Evolutionary conservation across 2,113 vertebrate genomes (phyloP), one percentile per base, ranked within the genome.

Genomic region (Haliaeetus leucogaster): DNA sequence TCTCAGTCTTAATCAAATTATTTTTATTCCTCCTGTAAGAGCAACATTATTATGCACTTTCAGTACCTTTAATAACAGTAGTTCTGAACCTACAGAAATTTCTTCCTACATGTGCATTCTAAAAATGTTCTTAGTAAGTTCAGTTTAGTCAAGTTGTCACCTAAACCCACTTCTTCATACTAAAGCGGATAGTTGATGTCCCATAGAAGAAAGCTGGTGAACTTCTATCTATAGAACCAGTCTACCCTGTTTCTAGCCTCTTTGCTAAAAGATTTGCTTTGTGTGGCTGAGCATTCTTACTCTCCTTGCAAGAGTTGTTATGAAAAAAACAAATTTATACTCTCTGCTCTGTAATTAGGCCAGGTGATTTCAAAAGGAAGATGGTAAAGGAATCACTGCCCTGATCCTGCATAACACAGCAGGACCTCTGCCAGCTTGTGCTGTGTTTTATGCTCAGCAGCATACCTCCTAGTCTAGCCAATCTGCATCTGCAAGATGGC

Each of bases 1-100:
- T 76, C 90, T 96, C 30, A 79, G 95, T 96, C 19, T 93, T 97
- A 96, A 91, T 92, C 91, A 89, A 74, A 95, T 71, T 95, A 73
- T 93, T 96, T 92, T 96, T 91, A 95, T 96, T 97, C 95, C 43
- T 94, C 32, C 79, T 56, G 30, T 91, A 95, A 96, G 14, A 74
- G 16, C 10, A 89, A 40, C 43, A 58, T 79, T 53, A 80, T 94
- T 95, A 96, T 71, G 23, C 42, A 91, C 23, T 72, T 96, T 53
- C 88, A 87, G 79, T 96, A 40, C 59, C 36, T 40, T 84, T 91
- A 86, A 87, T 95, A 97, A 93, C 43, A 93, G 86, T 87, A 79
- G 32, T 68, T 95, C 32, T 80, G 10, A 95, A 95, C 52, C 27
- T 90, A 71, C 19, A 92, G 61, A 89, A 77, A 86, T 84, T 50